Percentiles rank a stretch among this genome's conserved stretches.
These are phyloP conservation scores for Littorina saxatilis DNA, from an alignment of 1,140 invertebrate genomes.

Conservation along the genomic window DNA sequence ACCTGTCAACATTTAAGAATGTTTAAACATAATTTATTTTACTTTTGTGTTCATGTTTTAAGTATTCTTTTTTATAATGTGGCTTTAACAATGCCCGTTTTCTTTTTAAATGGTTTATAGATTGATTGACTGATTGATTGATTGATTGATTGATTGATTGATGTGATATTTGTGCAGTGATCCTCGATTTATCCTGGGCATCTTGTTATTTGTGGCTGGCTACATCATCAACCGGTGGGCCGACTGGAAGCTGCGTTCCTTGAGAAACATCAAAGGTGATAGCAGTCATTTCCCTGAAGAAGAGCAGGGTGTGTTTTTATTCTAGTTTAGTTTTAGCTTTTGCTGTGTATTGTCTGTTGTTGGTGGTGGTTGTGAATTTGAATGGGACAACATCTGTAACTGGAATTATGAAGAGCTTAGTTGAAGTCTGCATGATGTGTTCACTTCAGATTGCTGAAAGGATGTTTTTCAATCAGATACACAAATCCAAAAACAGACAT, in stretches of 20 bases:
- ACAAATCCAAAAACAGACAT: too few species aligned
- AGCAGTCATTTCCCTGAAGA: conserved; percentile 14
- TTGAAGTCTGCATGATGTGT: too few species aligned
- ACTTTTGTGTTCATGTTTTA: too few species aligned
- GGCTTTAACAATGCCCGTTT: too few species aligned
- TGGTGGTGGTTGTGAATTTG: too few species aligned
- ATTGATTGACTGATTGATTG: neutral
- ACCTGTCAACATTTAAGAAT: too few species aligned
- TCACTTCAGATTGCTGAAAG: too few species aligned
- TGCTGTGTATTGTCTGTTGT: neutral
- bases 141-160: neutral
- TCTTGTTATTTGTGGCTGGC: conserved; percentile 57
- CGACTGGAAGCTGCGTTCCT: conserved; percentile 60
- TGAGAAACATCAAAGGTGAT: conserved; percentile 60
- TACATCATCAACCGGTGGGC: conserved; percentile 65
- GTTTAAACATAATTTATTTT: too few species aligned
- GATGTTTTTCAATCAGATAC: too few species aligned
- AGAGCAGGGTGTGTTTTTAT: neutral
- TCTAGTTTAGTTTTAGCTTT: neutral
- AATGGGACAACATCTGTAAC: too few species aligned
- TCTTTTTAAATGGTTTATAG: neutral
- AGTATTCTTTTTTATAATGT: too few species aligned
- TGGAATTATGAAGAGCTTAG: too few species aligned
- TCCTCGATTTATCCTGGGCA: conserved; percentile 63
- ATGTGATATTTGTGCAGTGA: conserved; percentile 67